Conservation (phyloP, 1,140 invertebrate genomes). For the Macrocentrus cingulum region DNA sequence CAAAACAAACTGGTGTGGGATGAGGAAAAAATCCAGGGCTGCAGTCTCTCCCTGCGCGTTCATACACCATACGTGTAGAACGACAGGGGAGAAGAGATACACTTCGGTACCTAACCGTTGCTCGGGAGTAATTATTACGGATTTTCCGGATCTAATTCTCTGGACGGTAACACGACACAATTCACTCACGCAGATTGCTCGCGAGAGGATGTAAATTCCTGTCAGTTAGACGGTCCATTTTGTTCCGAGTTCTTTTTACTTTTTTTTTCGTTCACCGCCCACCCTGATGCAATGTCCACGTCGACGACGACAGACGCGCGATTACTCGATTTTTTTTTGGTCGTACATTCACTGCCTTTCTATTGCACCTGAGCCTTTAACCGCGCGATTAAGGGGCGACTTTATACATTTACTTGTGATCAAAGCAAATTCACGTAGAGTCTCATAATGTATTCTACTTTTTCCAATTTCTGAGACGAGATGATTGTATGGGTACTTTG, state of each 20-base stretch:
- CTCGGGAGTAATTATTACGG: constrained; percentile 59
- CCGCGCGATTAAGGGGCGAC: constrained; percentile 42
- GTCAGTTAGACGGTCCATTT: constrained; percentile 55
- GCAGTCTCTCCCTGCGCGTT: too few relatives aligned
- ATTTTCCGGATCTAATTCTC: constrained; percentile 60
- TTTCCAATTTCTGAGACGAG: too few relatives aligned
- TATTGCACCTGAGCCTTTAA: constrained; percentile 39
- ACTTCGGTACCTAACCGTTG: constrained; percentile 45
- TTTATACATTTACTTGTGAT: background rate
- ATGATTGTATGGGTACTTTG: too few relatives aligned
- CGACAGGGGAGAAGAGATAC: constrained; percentile 29
- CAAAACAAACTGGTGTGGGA: too few relatives aligned
- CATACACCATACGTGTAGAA: constrained; percentile 2
- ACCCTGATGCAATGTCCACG: constrained; percentile 8
- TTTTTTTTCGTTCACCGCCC: constrained; percentile 1
- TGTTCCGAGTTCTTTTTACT: constrained; percentile 35
- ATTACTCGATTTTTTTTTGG: constrained; percentile 51
- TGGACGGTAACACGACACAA: constrained; percentile 58
- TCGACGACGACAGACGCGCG: constrained; percentile 41
- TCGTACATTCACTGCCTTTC: constrained; percentile 45
- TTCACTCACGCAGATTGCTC: constrained; percentile 59
- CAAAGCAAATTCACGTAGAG: background rate
- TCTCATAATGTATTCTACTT: too few relatives aligned
- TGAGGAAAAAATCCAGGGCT: background rate
- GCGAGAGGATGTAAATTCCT: constrained; percentile 56